Conservation (phyloP, 2,888 invertebrate species). For the Xestia c-nigrum region DNA sequence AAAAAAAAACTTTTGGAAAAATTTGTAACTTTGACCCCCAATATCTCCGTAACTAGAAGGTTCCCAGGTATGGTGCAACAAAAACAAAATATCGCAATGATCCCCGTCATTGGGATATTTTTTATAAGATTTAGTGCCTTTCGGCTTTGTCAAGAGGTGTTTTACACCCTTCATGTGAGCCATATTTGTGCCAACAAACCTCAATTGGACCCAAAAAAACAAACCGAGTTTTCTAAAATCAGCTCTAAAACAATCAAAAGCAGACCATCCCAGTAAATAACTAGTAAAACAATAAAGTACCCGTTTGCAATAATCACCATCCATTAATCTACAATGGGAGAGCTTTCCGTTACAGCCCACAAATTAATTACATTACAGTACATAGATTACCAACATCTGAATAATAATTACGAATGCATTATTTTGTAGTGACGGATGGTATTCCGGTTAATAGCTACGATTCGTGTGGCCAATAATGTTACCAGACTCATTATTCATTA, state of each 20-base stretch:
- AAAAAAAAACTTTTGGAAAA: too few species aligned
- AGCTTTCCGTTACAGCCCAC: constrained; percentile 83
- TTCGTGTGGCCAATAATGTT: constrained; percentile 57
- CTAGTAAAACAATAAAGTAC: constrained; percentile 66
- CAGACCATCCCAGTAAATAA: constrained; percentile 27
- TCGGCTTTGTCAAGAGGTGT: too few species aligned
- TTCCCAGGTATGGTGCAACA: too few species aligned
- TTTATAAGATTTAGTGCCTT: too few species aligned
- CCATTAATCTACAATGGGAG: constrained; percentile 82
- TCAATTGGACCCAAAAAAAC: not conserved
- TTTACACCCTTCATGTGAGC: too few species aligned
- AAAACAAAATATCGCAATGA: too few species aligned
- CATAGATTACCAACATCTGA: constrained; percentile 73
- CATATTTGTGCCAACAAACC: too few species aligned
- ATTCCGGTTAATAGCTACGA: constrained; percentile 68
- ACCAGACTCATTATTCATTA: constrained; percentile 55
- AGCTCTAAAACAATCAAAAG: constrained; percentile 34
- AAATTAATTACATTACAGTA: constrained; percentile 83
- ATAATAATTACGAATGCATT: constrained; percentile 73
- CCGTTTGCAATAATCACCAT: constrained; percentile 80
- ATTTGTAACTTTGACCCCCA: too few species aligned
- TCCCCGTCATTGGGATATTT: too few species aligned
- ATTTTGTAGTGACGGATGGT: constrained; percentile 72
- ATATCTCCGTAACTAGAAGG: too few species aligned
- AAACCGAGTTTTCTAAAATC: not conserved